Evolutionary conservation across 2,113 vertebrate species (phyloP).

Genomic region (Meriones unguiculatus): DNA sequence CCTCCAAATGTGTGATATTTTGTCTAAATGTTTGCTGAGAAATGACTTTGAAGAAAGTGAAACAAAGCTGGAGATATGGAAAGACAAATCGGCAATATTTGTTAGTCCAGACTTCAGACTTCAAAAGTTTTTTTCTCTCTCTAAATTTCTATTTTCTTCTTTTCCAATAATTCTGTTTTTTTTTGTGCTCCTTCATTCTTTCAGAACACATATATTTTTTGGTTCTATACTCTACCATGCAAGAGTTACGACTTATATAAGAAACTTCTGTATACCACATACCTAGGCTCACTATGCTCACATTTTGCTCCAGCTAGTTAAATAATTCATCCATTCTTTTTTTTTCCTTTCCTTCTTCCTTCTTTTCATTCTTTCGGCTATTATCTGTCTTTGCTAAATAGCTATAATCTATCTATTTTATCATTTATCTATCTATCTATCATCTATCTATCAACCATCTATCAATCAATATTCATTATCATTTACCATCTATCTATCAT

Average conservation of each 20-base stretch:
- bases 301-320: neutral
- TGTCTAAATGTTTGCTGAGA: constrained; percentile 73
- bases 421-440: too few species aligned
- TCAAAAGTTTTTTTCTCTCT: neutral
- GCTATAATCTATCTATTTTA: neutral
- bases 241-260: neutral
- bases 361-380: neutral
- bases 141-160: neutral
- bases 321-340: neutral
- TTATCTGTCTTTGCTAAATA: neutral
- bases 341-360: neutral
- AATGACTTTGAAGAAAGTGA: constrained; percentile 34
- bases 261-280: neutral
- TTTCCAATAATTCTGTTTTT: neutral
- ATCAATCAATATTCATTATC: neutral
- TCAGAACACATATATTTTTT: neutral
- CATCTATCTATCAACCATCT: neutral
- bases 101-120: neutral
- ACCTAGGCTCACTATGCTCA: neutral
- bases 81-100: constrained; percentile 28
- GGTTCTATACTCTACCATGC: neutral
- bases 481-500: neutral
- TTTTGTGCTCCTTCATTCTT: neutral
- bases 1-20: constrained; percentile 43
- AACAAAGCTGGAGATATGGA: constrained; percentile 23